Evolutionary conservation across 1,140 invertebrate species (phyloP), one percentile per base, ranked within the genome.

Genomic region (Ooceraea biroi): DNA sequence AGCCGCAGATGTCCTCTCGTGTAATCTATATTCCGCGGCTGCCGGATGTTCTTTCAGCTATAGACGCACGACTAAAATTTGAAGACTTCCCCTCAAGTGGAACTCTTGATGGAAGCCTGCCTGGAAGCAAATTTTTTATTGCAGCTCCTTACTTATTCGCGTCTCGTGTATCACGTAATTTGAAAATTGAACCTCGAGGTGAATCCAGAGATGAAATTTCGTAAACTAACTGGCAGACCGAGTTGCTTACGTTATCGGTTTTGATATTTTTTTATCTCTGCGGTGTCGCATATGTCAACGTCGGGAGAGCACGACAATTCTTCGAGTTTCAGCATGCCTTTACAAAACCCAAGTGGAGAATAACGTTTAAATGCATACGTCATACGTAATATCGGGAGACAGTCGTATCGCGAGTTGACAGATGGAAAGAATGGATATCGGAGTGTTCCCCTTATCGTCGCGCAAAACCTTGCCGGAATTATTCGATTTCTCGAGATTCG

Each of bases 401-500:
- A 57, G 25, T 10, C 12, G 10, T 25, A 11, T 25, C 14, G 12
- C 19, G 1, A 77, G 30, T 63, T 14, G 73, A 25, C 7, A 65
- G 12, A 52, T 17, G 19, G 25, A 69, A 36, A 55, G 4, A 41
- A 44, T 25, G 41, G 11, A 41, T 63, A 63, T 36, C 60, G 36
- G 36, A 36, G 36, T 2, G 19, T 48, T 41, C 55, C 27, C 7
- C 46, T 77, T 65, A 60, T 74, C 48, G 17, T 10, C 22, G 27
- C 22, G 10, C 19, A 1, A 78, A 78, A 66, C n/a, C 30, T 66
- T 66, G 25, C 48, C 19, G 46, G 48, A 66, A 44, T 78, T 68
- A 68, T 78, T 68, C 61, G 19, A 78, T 78, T 68, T 78, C 17
- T 30, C 48, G 22, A 78, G 22, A 78, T 55, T 27, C 66, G 0